Evolutionary conservation across 2,113 vertebrate species (phyloP).

Genomic region (Peromyscus polionotus): DNA sequence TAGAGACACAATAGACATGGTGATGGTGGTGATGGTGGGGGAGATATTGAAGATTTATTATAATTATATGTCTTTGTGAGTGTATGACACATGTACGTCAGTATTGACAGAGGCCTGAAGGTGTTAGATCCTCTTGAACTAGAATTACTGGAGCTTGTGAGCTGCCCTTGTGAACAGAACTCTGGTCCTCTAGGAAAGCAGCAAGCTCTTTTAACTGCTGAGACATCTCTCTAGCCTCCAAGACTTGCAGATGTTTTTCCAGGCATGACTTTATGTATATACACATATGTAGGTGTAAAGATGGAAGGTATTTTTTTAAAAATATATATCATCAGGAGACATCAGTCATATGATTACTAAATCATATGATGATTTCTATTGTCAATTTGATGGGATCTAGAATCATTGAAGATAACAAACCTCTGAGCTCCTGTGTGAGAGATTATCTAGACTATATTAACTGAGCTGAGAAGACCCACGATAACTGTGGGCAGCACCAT

Average conservation of each 20-base stretch:
- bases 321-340: not conserved
- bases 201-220: not conserved
- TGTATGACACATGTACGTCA: not conserved
- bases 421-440: not conserved
- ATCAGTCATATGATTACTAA: not conserved
- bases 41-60: not conserved
- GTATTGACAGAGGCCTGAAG: not conserved
- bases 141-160: not conserved
- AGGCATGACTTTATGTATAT: not conserved
- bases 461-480: not conserved
- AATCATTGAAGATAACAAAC: not conserved
- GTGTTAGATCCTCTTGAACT: not conserved
- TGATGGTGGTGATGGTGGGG: not conserved
- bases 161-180: not conserved
- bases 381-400: not conserved
- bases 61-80: not conserved
- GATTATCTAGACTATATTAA: not conserved
- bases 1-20: not conserved
- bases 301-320: rapidly evolving
- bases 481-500: not conserved
- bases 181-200: not conserved
- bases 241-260: rapidly evolving
- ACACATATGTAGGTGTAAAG: too few relatives aligned
- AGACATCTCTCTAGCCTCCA: not conserved
- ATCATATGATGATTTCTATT: not conserved